Evolutionary conservation across 2,797 vertebrate genomes (phyloP).

Genomic region (Lerista edwardsae): DNA sequence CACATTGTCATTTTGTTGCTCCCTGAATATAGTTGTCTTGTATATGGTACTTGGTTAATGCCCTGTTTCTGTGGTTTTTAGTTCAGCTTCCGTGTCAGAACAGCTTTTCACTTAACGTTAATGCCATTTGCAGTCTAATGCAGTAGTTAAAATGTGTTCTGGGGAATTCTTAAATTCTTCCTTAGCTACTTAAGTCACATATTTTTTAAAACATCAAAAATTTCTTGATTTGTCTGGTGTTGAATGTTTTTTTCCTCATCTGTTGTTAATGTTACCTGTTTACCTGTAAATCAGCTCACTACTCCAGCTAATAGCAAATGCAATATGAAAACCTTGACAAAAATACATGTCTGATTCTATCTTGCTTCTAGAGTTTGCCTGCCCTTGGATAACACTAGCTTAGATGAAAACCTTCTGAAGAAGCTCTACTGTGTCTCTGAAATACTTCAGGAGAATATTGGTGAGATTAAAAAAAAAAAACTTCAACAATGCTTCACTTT

Average conservation of each 20-base stretch:
- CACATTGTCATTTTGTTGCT: background rate
- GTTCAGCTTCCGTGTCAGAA: background rate
- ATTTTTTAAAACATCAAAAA: background rate
- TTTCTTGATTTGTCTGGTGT: background rate
- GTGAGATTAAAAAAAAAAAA: background rate
- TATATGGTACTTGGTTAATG: background rate
- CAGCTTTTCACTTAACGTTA: background rate
- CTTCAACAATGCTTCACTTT: background rate
- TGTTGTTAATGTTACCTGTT: background rate
- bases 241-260: background rate
- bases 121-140: too few species aligned
- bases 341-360: constrained; percentile 1
- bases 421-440: background rate
- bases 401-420: background rate
- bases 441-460: background rate
- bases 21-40: background rate
- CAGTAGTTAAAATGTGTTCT: background rate
- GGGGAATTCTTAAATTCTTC: background rate
- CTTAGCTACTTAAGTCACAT: background rate
- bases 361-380: constrained; percentile 1
- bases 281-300: background rate
- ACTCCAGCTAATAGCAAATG: background rate
- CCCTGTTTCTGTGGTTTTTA: background rate
- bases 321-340: background rate
- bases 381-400: constrained; percentile 5